phyloP scores from a whole-genome alignment of 2,113 vertebrate species.

The Lepisosteus osseus region DNA sequence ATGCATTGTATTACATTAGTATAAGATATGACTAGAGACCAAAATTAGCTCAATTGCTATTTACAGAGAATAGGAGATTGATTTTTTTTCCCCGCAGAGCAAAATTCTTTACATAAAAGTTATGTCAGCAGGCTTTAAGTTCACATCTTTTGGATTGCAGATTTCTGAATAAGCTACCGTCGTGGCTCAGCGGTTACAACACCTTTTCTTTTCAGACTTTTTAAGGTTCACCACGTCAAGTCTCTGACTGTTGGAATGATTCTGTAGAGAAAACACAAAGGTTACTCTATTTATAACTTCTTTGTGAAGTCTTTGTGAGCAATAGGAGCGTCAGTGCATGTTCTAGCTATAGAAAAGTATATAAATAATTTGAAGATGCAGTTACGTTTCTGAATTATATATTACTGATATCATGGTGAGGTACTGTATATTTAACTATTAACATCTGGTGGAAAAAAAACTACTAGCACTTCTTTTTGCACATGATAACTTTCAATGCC shows the following conservation, averaged over 20 bases:
- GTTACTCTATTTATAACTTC: neutral
- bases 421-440: too few species aligned
- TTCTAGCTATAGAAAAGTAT: too few species aligned
- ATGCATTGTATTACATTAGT: too few species aligned
- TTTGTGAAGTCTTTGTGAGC: neutral
- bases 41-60: too few species aligned
- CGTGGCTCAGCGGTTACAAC: neutral
- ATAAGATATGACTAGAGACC: too few species aligned
- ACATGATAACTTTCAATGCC: too few species aligned
- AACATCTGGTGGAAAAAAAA: too few species aligned
- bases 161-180: neutral
- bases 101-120: neutral
- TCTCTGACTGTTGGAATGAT: neutral
- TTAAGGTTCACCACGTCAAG: conserved; percentile 10
- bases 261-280: neutral
- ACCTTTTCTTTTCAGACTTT: conserved; percentile 3
- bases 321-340: neutral
- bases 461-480: too few species aligned
- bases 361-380: too few species aligned
- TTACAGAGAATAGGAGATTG: too few species aligned
- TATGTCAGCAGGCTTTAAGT: neutral
- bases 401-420: too few species aligned
- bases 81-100: neutral
- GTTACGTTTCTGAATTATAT: too few species aligned
- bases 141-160: neutral